Conservation (phyloP, 1,140 invertebrate species). For the Drosophila takahashii region DNA sequence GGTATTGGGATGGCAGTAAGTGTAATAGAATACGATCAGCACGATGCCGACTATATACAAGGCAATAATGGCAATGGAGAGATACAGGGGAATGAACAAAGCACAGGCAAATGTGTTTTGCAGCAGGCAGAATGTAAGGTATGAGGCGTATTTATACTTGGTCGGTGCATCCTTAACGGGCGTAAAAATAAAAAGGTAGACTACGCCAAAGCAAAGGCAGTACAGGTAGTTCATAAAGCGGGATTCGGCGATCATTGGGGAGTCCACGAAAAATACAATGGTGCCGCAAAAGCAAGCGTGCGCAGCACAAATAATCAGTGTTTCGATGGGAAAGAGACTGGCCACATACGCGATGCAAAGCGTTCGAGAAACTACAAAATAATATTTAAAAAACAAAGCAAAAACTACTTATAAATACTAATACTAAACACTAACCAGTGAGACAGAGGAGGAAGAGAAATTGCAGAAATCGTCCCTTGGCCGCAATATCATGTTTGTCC, state of each 20-base stretch:
- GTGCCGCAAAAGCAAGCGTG: conserved; percentile 43
- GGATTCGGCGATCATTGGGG: conserved; percentile 41
- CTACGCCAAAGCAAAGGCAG: conserved; percentile 60
- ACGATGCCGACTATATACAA: conserved; percentile 51
- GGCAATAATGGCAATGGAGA: conserved; percentile 32
- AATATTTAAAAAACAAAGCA: neutral
- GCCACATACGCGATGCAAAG: conserved; percentile 58
- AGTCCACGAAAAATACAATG: conserved; percentile 52
- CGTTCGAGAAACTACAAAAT: conserved; percentile 50
- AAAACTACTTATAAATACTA: neutral
- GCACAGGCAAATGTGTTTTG: conserved; percentile 39
- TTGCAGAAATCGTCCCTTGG: conserved; percentile 52
- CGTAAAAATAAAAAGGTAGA: conserved; percentile 64
- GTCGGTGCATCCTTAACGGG: conserved; percentile 60
- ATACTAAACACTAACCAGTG: conserved; percentile 28
- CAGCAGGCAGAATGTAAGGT: conserved; percentile 51
- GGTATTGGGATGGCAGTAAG: conserved; percentile 58
- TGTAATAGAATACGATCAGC: conserved; percentile 53
- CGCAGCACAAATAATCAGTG: conserved; percentile 21
- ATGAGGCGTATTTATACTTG: conserved; percentile 53
- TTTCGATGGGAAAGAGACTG: conserved; percentile 45
- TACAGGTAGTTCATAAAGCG: conserved; percentile 42
- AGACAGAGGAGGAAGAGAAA: conserved; percentile 58
- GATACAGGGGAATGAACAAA: conserved; percentile 41
- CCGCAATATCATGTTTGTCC: conserved; percentile 64